Evolutionary conservation across 2,888 invertebrate genomes (phyloP).

Genomic region (Scaptomyza flava): DNA sequence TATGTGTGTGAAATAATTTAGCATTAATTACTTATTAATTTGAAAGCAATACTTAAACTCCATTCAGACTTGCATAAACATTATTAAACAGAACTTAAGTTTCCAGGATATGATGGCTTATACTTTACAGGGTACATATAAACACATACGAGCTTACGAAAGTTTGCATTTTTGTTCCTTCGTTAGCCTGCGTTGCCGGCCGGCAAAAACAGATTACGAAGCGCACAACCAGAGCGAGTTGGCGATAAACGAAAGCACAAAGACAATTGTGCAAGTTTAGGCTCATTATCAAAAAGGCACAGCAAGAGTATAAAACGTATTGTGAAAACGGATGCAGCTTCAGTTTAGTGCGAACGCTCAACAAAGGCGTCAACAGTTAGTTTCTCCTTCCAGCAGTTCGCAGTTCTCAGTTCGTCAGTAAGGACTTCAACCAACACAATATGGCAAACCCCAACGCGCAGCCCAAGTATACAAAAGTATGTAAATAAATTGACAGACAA

Average conservation of each 20-base stretch:
- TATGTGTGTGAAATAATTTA: background rate
- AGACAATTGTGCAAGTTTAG: conserved; percentile 28
- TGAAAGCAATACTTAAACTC: background rate
- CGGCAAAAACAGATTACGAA: conserved; percentile 48
- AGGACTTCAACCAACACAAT: conserved; percentile 23
- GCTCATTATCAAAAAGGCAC: conserved; percentile 12
- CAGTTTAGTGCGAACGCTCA: conserved; percentile 48
- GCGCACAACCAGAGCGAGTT: conserved; percentile 25
- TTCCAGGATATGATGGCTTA: background rate
- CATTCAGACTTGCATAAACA: background rate
- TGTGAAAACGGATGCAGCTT: conserved; percentile 34
- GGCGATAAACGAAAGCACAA: conserved; percentile 40
- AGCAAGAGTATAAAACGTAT: conserved; percentile 55
- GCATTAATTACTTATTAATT: background rate
- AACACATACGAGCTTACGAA: background rate
- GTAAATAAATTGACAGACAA: conserved; percentile 29
- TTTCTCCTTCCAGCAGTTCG: conserved; percentile 2
- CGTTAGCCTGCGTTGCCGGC: conserved; percentile 48
- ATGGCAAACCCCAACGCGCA: conserved; percentile 65
- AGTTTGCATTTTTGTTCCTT: background rate
- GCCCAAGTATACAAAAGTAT: conserved; percentile 72
- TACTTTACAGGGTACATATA: conserved; percentile 23
- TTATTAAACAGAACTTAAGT: background rate
- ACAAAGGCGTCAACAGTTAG: conserved; percentile 28
- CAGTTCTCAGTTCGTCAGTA: background rate